Conservation (phyloP, 1,140 invertebrate genomes). For the Leucophenga varia region DNA sequence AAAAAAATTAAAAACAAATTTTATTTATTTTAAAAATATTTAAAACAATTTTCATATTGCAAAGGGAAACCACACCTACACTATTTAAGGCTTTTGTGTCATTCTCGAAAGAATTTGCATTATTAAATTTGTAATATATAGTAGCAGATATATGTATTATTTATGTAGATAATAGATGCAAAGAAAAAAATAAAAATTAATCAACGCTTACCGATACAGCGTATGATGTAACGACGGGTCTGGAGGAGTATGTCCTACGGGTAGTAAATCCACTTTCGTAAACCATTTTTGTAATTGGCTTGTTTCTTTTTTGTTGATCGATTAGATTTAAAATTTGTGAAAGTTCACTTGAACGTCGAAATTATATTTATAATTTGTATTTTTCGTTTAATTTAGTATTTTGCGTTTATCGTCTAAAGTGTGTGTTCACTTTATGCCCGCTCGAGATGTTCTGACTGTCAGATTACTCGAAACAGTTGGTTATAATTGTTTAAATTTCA, state of each 20-base stretch:
- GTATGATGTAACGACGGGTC: slow-evolving; percentile 72
- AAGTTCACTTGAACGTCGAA: slow-evolving; percentile 32
- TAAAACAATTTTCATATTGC: background rate
- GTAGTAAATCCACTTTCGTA: slow-evolving; percentile 88
- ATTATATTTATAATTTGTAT: slow-evolving; percentile 6
- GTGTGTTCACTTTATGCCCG: slow-evolving; percentile 55
- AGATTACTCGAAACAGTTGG: slow-evolving; percentile 28
- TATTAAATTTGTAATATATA: no score
- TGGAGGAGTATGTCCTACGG: slow-evolving; percentile 72
- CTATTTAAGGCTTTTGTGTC: slow-evolving; percentile 24
- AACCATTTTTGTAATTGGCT: slow-evolving; percentile 71
- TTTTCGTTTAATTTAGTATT: slow-evolving; percentile 36
- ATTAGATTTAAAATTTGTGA: slow-evolving; percentile 15
- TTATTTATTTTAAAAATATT: background rate
- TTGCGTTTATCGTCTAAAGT: slow-evolving; percentile 37
- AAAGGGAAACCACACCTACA: slow-evolving; percentile 40
- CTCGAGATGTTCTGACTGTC: slow-evolving; percentile 52
- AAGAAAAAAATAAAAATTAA: slow-evolving; percentile 9
- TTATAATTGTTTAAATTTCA: slow-evolving; percentile 28
- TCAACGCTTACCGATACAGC: slow-evolving; percentile 76
- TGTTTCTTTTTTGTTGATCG: slow-evolving; percentile 17
- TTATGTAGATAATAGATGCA: no score
- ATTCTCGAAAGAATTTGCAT: no score
- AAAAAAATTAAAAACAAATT: no score
- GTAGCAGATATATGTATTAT: no score